Evolutionary conservation across 2,888 invertebrate species (phyloP).

Genomic region (Protophormia terraenovae): DNA sequence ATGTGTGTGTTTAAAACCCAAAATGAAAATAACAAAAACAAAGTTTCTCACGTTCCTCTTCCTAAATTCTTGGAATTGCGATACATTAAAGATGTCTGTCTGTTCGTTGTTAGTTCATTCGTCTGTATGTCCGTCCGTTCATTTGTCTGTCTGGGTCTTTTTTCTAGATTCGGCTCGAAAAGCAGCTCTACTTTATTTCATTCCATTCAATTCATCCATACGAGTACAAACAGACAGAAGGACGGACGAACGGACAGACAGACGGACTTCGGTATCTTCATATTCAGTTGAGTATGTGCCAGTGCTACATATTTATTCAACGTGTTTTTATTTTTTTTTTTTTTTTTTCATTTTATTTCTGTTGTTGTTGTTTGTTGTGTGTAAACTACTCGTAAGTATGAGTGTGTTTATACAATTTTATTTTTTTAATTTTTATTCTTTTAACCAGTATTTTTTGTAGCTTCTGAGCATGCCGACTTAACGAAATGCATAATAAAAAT

Average conservation of each 20-base stretch:
- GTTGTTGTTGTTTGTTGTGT: constrained; percentile 42
- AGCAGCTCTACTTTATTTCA: constrained; percentile 62
- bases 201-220: constrained; percentile 50
- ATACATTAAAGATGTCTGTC: constrained; percentile 80
- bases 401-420: constrained; percentile 47
- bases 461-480: constrained; percentile 66
- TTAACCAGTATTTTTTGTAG: constrained; percentile 62
- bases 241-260: constrained; percentile 5
- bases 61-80: constrained; percentile 81
- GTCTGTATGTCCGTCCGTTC: constrained; percentile 29
- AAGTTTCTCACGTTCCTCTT: constrained; percentile 81
- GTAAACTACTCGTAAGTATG: constrained; percentile 33
- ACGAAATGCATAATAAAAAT: constrained; percentile 58
- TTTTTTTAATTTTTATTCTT: constrained; percentile 40
- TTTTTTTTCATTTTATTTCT: background rate
- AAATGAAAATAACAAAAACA: constrained; percentile 80
- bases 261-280: constrained; percentile 36
- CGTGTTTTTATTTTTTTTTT: constrained; percentile 38
- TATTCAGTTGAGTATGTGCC: background rate
- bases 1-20: constrained; percentile 69
- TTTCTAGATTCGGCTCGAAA: constrained; percentile 50
- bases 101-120: constrained; percentile 65
- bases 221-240: constrained; percentile 9
- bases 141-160: constrained; percentile 43
- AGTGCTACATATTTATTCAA: constrained; percentile 31